Base-by-base conservation (phyloP, 2,888 invertebrate species). In the Macaria liturata region DNA sequence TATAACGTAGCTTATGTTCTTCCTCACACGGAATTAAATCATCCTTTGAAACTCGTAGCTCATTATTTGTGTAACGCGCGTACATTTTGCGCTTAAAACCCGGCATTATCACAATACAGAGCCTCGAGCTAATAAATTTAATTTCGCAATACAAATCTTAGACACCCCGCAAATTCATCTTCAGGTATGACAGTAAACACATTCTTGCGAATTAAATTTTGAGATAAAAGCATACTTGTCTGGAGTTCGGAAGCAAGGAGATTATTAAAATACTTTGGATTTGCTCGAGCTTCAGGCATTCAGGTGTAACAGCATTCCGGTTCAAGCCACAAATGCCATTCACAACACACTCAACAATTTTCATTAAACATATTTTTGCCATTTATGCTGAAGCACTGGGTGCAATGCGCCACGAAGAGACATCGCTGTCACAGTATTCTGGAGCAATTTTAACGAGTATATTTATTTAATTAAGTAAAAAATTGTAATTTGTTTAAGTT, bases 251-350 rank as follows among this genome's bases (percentile, higher is more conserved):
- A 64, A 68, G 67, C 72, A 75, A 75, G 66, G 69, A 66, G 71
- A 77, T 83, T 80, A 81, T 83, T 81, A 80, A 84, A 85, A 86
- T 84, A 81, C 80, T 83, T 84, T 70, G 69, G 65, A 74, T 78
- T 68, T 75, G 66, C 70, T 69, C 55, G 59, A 69, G 59, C 67
- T 61, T 20, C 59, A 46, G 65, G 60, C 34, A 54, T 47, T 37
- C 59, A 54, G 54, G 60, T 60, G 57, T 62, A 54, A 62, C 67
- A 63, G 65, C 59, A 69, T 69, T 70, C 69, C 66, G 40, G 44
- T 51, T 52, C 49, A 65, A 69, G 64, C 63, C 61, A 62, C 65
- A 61, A 64, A 71, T 66, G 49, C 67, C 66, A 60, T 62, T 63
- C 56, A 65, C 56, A 68, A 72, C 68, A 71, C 57, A 70, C 70